Percentiles rank a stretch among this genome's conserved stretches.
Conservation (phyloP, 1,140 invertebrate species). For the Conus ventricosus region DNA sequence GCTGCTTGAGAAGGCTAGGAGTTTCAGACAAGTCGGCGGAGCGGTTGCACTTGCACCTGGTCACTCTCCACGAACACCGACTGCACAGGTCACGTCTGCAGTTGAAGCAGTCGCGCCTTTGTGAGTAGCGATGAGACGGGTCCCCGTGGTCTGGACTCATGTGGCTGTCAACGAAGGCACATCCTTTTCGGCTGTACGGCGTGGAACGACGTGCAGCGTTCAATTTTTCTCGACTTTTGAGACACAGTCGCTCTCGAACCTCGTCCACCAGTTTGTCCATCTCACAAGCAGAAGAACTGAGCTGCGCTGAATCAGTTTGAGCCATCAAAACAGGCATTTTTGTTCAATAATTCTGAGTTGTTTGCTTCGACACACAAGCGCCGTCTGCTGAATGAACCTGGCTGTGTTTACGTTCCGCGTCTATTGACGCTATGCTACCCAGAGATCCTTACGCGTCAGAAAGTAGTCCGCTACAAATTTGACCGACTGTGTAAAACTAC, state of each 20-base stretch:
- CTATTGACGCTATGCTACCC: background rate
- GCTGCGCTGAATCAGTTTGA: constrained; percentile 8
- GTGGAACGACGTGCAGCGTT: constrained; percentile 26
- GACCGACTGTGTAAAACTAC: background rate
- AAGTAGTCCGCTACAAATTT: constrained; percentile 11
- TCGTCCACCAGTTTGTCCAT: constrained; percentile 44
- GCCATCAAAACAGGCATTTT: constrained; percentile 36
- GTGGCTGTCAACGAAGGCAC: constrained; percentile 21
- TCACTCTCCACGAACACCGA: background rate
- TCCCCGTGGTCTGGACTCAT: constrained; percentile 4
- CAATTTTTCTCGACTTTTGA: constrained; percentile 47
- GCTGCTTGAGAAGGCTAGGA: constrained; percentile 39
- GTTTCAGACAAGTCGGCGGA: background rate
- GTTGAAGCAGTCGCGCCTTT: background rate
- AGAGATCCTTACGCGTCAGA: constrained; percentile 8
- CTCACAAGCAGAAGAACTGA: constrained; percentile 22
- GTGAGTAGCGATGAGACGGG: background rate
- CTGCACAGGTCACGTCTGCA: background rate
- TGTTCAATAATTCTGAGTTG: background rate
- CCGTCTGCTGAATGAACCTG: constrained; percentile 32
- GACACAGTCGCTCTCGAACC: constrained; percentile 46
- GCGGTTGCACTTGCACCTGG: background rate
- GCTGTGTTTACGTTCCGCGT: constrained; percentile 34
- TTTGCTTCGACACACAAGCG: background rate
- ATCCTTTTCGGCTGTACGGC: constrained; percentile 20